These are phyloP conservation scores for Lethenteron reissneri DNA, from an alignment of 2,113 vertebrate genomes.

Conservation along the genomic window DNA sequence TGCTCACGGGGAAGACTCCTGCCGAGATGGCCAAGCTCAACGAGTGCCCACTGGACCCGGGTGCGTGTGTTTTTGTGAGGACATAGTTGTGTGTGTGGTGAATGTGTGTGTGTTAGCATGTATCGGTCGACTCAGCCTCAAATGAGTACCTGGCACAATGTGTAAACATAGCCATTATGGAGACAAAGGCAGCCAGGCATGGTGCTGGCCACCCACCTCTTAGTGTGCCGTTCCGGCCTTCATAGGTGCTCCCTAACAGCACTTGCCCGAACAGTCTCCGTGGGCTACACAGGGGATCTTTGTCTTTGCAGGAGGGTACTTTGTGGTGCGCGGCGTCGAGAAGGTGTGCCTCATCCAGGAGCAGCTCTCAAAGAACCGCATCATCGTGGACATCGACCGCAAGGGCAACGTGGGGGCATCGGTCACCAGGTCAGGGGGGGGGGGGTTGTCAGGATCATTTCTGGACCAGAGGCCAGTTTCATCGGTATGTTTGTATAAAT, in stretches of 20 bases:
- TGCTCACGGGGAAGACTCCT: conserved; percentile 70
- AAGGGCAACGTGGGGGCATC: conserved; percentile 83
- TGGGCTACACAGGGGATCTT: neutral
- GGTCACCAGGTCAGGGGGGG: conserved; percentile 54
- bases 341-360: conserved; percentile 98
- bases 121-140: neutral
- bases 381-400: conserved; percentile 88
- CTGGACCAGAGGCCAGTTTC: neutral
- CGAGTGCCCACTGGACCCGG: conserved; percentile 87
- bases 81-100: neutral
- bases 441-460: neutral
- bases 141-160: too few species aligned
- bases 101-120: neutral
- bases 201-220: too few species aligned
- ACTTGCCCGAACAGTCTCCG: too few species aligned
- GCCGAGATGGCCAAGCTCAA: conserved; percentile 88
- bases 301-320: conserved; percentile 52
- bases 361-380: conserved; percentile 92
- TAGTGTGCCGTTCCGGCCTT: too few species aligned
- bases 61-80: conserved; percentile 18
- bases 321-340: conserved; percentile 92
- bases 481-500: neutral
- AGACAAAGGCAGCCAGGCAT: too few species aligned
- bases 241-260: too few species aligned
- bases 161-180: too few species aligned